A percentile compares a stretch with the other conserved stretches of the same genome.
phyloP scores from a whole-genome alignment of 1,140 invertebrate genomes.

The Melanaphis sacchari region DNA sequence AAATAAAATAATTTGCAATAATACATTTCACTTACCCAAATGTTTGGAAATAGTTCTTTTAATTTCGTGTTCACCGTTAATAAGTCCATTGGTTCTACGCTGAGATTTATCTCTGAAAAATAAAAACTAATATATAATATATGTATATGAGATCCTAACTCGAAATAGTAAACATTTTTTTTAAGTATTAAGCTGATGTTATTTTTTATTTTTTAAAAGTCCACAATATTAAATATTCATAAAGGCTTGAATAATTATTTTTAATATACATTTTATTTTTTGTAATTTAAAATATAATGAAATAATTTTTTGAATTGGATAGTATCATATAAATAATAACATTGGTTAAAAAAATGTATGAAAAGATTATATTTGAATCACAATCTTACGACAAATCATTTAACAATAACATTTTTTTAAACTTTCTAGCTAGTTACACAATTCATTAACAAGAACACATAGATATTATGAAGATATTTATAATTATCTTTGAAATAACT shows the following conservation, averaged over 20 bases:
- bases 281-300: not conserved
- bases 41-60: slow-evolving; percentile 52
- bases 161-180: not conserved
- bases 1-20: not conserved
- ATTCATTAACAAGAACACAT: not conserved
- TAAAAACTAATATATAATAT: not conserved
- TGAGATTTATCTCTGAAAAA: slow-evolving; percentile 44
- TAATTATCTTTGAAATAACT: not conserved
- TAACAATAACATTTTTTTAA: no score
- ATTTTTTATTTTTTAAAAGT: not conserved
- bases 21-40: slow-evolving; percentile 36
- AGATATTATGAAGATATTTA: not conserved
- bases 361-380: not conserved
- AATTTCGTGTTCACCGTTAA: slow-evolving; percentile 9
- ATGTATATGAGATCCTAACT: not conserved
- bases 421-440: not conserved
- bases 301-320: not conserved
- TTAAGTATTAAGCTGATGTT: not conserved
- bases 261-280: not conserved
- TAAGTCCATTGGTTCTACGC: not conserved
- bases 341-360: not conserved
- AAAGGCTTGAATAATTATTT: not conserved
- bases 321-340: not conserved
- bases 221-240: not conserved
- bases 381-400: not conserved